phyloP scores from a whole-genome alignment of 2,113 vertebrate genomes.

The cat (Felis catus) region DNA sequence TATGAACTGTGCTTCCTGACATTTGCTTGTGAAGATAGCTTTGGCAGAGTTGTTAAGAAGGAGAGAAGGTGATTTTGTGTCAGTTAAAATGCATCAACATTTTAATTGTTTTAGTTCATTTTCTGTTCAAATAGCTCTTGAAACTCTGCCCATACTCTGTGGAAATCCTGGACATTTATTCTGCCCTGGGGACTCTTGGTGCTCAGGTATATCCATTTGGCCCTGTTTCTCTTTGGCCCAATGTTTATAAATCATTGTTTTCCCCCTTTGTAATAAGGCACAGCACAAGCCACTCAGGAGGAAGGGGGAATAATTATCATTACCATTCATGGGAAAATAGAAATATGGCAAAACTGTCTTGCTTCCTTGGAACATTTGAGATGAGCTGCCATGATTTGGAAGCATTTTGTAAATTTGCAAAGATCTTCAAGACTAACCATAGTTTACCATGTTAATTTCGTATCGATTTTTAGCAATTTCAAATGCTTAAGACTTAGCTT shows the following conservation, averaged over 20 bases:
- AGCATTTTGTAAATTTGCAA: conserved; percentile 36
- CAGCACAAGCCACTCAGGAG: neutral
- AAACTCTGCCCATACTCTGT: neutral
- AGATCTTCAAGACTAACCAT: conserved; percentile 13
- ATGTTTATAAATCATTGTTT: conserved; percentile 35
- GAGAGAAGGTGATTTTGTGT: conserved; percentile 30
- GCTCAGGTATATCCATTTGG: neutral
- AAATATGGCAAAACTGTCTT: neutral
- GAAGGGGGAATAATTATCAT: neutral
- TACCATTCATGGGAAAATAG: neutral
- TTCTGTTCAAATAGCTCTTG: conserved; percentile 37
- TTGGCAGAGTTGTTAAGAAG: conserved; percentile 26
- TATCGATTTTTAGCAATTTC: conserved; percentile 52
- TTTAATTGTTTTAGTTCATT: conserved; percentile 53
- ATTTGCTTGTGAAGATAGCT: conserved; percentile 25
- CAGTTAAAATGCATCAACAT: conserved; percentile 33
- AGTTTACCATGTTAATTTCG: conserved; percentile 41
- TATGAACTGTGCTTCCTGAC: conserved; percentile 33
- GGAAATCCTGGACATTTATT: neutral
- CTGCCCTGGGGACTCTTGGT: neutral
- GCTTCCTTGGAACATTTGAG: neutral
- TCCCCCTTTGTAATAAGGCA: neutral
- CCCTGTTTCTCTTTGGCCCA: neutral
- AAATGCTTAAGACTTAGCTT: conserved; percentile 42
- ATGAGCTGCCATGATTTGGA: neutral